Base-by-base conservation (phyloP, 2,113 vertebrate species). In the Otis tarda region DNA sequence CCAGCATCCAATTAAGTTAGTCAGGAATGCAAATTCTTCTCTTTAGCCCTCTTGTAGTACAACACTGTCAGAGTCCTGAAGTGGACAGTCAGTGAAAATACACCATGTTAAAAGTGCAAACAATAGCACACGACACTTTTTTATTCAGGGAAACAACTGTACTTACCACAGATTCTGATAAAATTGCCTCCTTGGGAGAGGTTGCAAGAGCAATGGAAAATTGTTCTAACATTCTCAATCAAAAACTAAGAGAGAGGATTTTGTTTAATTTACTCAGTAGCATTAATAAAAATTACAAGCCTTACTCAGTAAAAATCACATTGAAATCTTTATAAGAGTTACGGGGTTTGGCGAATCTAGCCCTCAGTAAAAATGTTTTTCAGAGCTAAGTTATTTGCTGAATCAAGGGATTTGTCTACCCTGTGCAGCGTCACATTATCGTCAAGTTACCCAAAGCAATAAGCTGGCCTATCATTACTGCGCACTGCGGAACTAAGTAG, bases 381-480 rank as follows among this genome's bases (percentile, higher is more conserved):
- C 86, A 83, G 75, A 92, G 56, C 17, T 45, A 24, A 65, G 22
- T 37, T 39, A 28, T 70, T 33, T 12, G 2, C 52, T 75, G 50
- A 53, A 23, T 83, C 50, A 47, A 67, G 37, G 24, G 22, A 41
- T 74, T 83, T 47, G 5, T 41, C 60, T 71, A 37, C 4, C 59
- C 21, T 0, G 0, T 33, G 17, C 53, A 71, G 22, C 0, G n/a
- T 20, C 68, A 57, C 0, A 0, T 30, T 65, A 35, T 28, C 60
- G 43, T 56, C 70, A 31, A 59, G 69, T 10, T 64, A 80, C 37
- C n/a, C 76, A 57, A 33, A 89, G 9, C 47, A 37, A 47, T 15
- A 35, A 87, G 19, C 35, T 37, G 76, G 28, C 15, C 60, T 47
- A 2, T 59, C 2, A 4, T 67, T 20, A 63, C 3, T 9, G 31